phyloP scores from a whole-genome alignment of 92 coral and sea anemone genomes.

The Pocillopora meandrina region DNA sequence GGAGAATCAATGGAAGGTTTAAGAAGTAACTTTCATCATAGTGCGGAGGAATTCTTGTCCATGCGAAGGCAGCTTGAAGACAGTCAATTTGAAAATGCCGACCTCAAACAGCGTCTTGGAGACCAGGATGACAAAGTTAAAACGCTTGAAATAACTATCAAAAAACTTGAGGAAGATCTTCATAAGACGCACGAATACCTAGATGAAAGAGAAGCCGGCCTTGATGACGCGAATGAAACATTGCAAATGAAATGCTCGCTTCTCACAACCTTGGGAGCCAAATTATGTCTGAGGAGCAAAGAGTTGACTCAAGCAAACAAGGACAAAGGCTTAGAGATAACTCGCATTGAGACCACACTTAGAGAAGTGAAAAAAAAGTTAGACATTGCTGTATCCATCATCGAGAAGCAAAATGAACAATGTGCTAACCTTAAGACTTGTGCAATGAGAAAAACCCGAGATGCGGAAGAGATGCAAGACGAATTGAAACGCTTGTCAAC shows the following conservation, averaged over 20 bases:
- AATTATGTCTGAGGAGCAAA: neutral
- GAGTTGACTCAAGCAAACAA: neutral
- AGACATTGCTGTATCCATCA: constrained; percentile 15
- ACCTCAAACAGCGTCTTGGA: neutral
- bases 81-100: neutral
- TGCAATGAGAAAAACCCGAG: neutral
- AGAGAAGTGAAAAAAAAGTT: constrained; percentile 8
- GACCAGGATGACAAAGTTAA: neutral
- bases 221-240: neutral
- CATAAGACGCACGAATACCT: neutral
- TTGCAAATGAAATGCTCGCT: constrained; percentile 1
- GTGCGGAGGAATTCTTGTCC: neutral
- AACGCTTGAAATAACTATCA: constrained; percentile 1
- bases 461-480: constrained; percentile 8
- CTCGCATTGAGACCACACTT: neutral
- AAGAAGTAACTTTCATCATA: neutral
- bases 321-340: constrained; percentile 3
- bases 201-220: neutral
- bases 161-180: neutral
- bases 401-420: neutral
- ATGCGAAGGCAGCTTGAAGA: neutral
- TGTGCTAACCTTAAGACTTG: neutral
- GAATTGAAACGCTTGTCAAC: neutral
- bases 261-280: constrained; percentile 5
- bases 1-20: constrained; percentile 1